Evolutionary conservation across 2,797 vertebrate species (phyloP).

Genomic region (Acanthurus lineatus): DNA sequence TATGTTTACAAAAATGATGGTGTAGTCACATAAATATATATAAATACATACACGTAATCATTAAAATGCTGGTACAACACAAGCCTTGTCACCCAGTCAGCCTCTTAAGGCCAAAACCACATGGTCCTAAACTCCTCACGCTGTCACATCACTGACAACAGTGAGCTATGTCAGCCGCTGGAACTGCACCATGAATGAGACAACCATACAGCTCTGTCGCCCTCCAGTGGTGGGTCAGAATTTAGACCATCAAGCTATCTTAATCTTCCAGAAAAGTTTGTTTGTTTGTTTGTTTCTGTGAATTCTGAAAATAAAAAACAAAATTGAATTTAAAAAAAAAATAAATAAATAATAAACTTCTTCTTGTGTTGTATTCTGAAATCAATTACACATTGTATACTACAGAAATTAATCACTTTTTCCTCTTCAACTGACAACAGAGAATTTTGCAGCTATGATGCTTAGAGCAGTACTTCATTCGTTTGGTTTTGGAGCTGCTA

Average conservation of each 20-base stretch:
- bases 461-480: background rate
- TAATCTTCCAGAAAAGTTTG: background rate
- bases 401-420: background rate
- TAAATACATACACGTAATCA: background rate
- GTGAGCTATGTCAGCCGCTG: background rate
- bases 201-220: slow-evolving; percentile 5
- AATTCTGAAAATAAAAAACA: too few relatives aligned
- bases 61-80: background rate
- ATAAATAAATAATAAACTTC: too few relatives aligned
- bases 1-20: too few relatives aligned
- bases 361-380: background rate
- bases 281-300: too few relatives aligned
- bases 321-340: too few relatives aligned
- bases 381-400: background rate
- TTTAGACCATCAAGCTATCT: background rate
- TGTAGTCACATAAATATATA: too few relatives aligned
- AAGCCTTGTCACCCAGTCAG: background rate
- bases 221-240: slow-evolving; percentile 32
- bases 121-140: too few relatives aligned
- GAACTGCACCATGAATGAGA: background rate
- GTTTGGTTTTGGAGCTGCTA: background rate
- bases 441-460: background rate
- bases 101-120: too few relatives aligned
- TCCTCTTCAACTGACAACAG: background rate
- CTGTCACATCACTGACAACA: background rate